Evolutionary conservation across 1,140 invertebrate species (phyloP), one percentile per base, ranked within the genome.

Genomic region (Drosophila elegans): DNA sequence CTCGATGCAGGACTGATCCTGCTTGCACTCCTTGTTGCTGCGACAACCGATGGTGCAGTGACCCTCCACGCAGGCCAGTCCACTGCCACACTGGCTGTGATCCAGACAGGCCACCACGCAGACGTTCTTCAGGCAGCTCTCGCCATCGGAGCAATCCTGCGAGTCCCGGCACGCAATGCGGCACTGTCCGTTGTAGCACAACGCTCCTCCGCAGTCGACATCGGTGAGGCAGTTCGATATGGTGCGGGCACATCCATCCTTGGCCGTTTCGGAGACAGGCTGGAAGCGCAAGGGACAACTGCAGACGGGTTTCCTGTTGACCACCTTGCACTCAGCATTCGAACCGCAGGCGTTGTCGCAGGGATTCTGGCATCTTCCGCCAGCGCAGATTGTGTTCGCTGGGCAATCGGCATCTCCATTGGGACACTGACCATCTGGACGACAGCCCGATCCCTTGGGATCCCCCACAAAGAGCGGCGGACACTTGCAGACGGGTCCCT

Each of bases 101-200:
- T 95, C 95, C 36, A 94, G 94, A 78, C 97, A 98, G 56, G 96
- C 94, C 6, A 95, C 93, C 56, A 95, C 94, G 77, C 97, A 98
- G 63, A 96, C 95, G 80, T 95, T 97, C 46, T 96, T 95, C 2
- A 95, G 92, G 91, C 97, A 98, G 80, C 94, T 94, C 91, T 98
- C 97, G 36, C 96, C 96, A 16, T 92, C 80, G 9, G 96, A 96
- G 92, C 97, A 98, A 80, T 98, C 97, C 49, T 94, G 94, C 12
- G 94, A 93, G 79, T 95, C 95, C 54, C 95, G 94, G 84, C 97
- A 98, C 1, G 97, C 96, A 13, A 96, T 95, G 93, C 96, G 95
- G 85, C 97, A 98, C 88, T 97, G 96, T 32, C 96, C 96, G 83
- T 96, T 95, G 9, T 96, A 94, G 91, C 97, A 98, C 46, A 96